These are phyloP conservation scores for Eristalis arbustorum DNA, from an alignment of 2,888 invertebrate species.

Conservation along the genomic window DNA sequence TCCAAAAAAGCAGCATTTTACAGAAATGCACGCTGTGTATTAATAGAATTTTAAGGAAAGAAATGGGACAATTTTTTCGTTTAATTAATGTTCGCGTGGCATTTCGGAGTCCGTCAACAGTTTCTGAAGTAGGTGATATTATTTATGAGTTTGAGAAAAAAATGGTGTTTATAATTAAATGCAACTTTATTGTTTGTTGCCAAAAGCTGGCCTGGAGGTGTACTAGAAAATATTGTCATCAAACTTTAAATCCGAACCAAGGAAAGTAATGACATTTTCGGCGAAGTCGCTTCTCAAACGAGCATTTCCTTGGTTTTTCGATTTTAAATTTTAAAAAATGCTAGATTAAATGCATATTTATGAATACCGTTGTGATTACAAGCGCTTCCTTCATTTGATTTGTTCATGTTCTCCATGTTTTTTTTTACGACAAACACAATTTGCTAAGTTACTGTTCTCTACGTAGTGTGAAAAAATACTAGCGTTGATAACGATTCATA, in stretches of 20 bases:
- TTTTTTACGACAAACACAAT: too few species aligned
- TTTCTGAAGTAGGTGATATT: neutral
- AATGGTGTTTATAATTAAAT: neutral
- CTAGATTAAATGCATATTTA: too few species aligned
- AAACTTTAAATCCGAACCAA: neutral
- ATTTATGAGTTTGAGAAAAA: neutral
- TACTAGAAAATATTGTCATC: neutral
- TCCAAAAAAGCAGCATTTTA: neutral
- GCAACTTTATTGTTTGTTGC: neutral
- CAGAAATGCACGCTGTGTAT: neutral
- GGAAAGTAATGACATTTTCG: too few species aligned
- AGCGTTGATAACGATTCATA: too few species aligned
- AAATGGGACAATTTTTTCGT: neutral
- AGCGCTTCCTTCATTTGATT: too few species aligned
- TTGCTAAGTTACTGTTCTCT: too few species aligned
- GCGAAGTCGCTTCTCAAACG: too few species aligned
- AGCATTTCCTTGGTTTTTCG: too few species aligned
- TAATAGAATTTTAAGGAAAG: neutral
- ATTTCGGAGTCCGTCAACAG: constrained; percentile 17
- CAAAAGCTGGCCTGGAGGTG: neutral
- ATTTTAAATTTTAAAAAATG: too few species aligned
- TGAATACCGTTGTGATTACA: too few species aligned
- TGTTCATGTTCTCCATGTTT: too few species aligned
- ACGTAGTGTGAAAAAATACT: too few species aligned
- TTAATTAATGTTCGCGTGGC: constrained; percentile 20